Base-by-base conservation (phyloP, 2,113 vertebrate genomes). In the Coturnix japonica region DNA sequence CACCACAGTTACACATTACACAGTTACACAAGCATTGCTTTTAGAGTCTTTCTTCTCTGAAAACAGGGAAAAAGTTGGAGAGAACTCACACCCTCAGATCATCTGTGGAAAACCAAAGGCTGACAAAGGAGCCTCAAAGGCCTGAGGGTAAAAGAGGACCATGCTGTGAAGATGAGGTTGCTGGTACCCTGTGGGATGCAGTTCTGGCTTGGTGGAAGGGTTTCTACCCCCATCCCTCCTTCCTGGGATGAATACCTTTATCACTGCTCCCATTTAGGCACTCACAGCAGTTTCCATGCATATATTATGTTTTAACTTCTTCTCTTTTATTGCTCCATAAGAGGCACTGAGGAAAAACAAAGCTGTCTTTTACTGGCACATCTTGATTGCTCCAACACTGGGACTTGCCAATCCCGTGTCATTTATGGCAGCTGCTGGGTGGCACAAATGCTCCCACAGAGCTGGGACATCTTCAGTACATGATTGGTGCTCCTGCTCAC, bases 391-490 rank as follows among this genome's bases (percentile, higher is more conserved):
- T n/a, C n/a, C n/a, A n/a, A n/a, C n/a, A n/a, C n/a, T n/a, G n/a
- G n/a, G n/a, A n/a, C n/a, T n/a, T n/a, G n/a, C n/a, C n/a, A n/a
- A n/a, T n/a, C n/a, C n/a, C n/a, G n/a, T 7, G 26, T 33, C 67
- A 57, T 26, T 31, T 73, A 35, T 47, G 3, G 0, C 1, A 2
- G 21, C 11, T 20, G 5, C 2, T 53, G 51, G 1, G 1, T 4
- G 37, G 79, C 49, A 66, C 67, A 82, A 81, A 28, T 5, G 3
- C 30, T 60, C 41, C 54, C 54, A 13, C 23, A 33, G 64, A 78
- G 33, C 56, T 51, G 82, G 25, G 73, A 59, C 11, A 28, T 30
- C 44, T 49, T 33, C 12, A 16, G 26, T 20, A 12, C 10, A 72
- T 20, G 31, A 5, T 7, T 64, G 47, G 3, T 44, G 10, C 20